These are phyloP conservation scores for Taphrorychus bicolor DNA, from an alignment of 2,888 invertebrate genomes.

Conservation along the genomic window DNA sequence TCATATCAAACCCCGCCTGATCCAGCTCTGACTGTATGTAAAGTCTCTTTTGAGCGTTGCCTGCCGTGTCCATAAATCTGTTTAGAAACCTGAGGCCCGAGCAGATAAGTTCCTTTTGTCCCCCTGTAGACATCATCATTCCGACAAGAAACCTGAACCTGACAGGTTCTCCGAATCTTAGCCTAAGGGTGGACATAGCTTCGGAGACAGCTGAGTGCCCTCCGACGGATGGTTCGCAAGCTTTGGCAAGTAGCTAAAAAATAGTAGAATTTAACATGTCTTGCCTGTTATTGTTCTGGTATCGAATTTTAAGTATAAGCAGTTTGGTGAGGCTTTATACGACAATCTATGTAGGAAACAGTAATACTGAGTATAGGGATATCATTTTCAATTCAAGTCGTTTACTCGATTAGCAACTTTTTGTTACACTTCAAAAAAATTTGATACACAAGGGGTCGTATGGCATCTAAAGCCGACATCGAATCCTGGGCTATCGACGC, in stretches of 20 bases:
- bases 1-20: slow-evolving; percentile 79
- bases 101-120: slow-evolving; percentile 73
- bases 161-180: slow-evolving; percentile 91
- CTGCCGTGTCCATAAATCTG: slow-evolving; percentile 79
- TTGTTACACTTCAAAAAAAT: too few species aligned
- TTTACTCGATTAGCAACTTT: too few species aligned
- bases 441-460: too few species aligned
- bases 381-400: too few species aligned
- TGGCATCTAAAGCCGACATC: too few species aligned
- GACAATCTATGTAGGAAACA: too few species aligned
- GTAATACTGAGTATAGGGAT: too few species aligned
- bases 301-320: too few species aligned
- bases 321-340: too few species aligned
- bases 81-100: slow-evolving; percentile 87
- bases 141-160: slow-evolving; percentile 90
- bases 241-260: slow-evolving; percentile 78
- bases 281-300: too few species aligned
- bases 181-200: slow-evolving; percentile 85
- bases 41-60: slow-evolving; percentile 75
- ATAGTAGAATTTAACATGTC: slow-evolving; percentile 12
- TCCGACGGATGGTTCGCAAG: slow-evolving; percentile 75
- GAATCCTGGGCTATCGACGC: too few species aligned
- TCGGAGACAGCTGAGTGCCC: slow-evolving; percentile 90
- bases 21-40: slow-evolving; percentile 87
- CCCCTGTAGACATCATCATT: slow-evolving; percentile 81